Percentiles rank a stretch among this genome's conserved stretches.
phyloP scores from a whole-genome alignment of 2,888 invertebrate genomes.

The Hofmannophila pseudospretella region DNA sequence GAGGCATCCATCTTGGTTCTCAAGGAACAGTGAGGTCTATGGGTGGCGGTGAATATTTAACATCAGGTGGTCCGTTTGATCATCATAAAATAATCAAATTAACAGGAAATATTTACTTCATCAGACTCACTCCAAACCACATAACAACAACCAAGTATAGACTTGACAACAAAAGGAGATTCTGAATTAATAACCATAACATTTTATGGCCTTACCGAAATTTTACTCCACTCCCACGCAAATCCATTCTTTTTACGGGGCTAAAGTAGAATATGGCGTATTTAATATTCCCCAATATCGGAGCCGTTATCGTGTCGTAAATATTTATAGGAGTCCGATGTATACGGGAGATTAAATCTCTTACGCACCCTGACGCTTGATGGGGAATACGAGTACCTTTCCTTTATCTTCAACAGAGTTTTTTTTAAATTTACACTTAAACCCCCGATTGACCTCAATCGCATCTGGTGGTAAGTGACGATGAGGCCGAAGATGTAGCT shows the following conservation, averaged over 20 bases:
- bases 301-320: constrained; percentile 34
- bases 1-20: no score
- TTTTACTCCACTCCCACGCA: not conserved
- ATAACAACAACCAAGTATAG: no score
- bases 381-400: constrained; percentile 17
- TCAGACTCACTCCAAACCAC: no score
- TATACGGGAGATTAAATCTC: constrained; percentile 37
- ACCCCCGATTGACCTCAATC: no score
- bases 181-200: not conserved
- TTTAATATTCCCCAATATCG: constrained; percentile 17
- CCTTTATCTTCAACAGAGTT: constrained; percentile 11
- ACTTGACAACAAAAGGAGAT: not conserved
- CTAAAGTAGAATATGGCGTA: constrained; percentile 1
- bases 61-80: no score
- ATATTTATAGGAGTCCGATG: constrained; percentile 39
- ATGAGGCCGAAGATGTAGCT: no score
- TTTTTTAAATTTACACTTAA: no score
- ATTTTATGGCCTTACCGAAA: not conserved
- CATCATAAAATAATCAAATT: no score
- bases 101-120: no score
- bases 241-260: not conserved
- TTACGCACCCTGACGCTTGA: constrained; percentile 26
- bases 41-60: no score
- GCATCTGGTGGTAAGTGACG: no score
- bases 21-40: no score